Percentiles rank a stretch among this genome's conserved stretches.
Evolutionary conservation across 2,797 vertebrate species (phyloP).

Genomic region (Coendou prehensilis): DNA sequence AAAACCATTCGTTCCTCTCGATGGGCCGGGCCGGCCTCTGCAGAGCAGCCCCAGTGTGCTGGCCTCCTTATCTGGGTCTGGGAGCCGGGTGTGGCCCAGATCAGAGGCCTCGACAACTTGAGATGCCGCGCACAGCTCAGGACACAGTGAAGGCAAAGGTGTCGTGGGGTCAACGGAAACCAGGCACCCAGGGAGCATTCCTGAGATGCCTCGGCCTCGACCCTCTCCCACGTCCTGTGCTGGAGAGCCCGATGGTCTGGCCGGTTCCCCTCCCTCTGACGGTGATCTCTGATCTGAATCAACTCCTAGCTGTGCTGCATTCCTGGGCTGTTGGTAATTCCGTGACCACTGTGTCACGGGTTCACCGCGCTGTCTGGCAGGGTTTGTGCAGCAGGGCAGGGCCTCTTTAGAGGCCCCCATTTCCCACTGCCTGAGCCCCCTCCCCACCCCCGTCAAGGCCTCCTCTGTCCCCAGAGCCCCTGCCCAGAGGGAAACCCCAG

Average conservation of each 20-base stretch:
- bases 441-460: background rate
- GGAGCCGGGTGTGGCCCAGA: background rate
- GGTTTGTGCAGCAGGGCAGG: background rate
- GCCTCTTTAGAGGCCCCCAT: background rate
- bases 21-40: background rate
- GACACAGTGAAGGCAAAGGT: background rate
- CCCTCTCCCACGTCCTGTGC: background rate
- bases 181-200: background rate
- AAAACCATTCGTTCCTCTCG: background rate
- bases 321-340: background rate
- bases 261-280: background rate
- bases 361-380: background rate
- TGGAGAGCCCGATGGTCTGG: background rate
- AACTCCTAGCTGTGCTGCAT: background rate
- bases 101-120: background rate
- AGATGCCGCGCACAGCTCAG: background rate
- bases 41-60: background rate
- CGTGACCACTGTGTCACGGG: background rate
- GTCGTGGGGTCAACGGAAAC: background rate
- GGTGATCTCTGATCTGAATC: background rate
- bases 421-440: background rate
- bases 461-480: background rate
- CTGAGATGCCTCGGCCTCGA: background rate
- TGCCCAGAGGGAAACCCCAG: background rate
- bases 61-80: background rate